phyloP scores from a whole-genome alignment of 2,113 vertebrate species.

The Ciconia boyciana region DNA sequence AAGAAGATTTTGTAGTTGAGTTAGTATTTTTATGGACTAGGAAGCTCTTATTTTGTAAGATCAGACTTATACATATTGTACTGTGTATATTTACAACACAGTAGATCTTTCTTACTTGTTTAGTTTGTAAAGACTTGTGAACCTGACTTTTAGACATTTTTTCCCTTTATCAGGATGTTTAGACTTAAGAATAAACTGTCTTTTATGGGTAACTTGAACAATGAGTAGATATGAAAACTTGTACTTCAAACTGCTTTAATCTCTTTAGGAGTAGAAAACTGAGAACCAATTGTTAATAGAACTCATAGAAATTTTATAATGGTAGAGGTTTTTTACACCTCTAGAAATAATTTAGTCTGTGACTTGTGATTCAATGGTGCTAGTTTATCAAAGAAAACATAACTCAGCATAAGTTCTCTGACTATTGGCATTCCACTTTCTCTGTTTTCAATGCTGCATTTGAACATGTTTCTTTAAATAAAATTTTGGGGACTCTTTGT shows the following conservation, averaged over 20 bases:
- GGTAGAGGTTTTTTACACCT: conserved; percentile 50
- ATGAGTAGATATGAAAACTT: conserved; percentile 12
- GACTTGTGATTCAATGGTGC: conserved; percentile 65
- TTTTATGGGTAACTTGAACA: conserved; percentile 42
- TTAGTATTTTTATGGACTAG: conserved; percentile 76
- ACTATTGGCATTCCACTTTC: neutral
- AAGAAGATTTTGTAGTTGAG: conserved; percentile 64
- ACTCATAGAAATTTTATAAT: conserved; percentile 61
- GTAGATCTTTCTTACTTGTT: conserved; percentile 38
- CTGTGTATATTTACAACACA: conserved; percentile 39
- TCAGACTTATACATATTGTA: conserved; percentile 58
- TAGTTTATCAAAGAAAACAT: conserved; percentile 52
- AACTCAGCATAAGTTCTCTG: neutral
- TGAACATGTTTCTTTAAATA: conserved; percentile 69
- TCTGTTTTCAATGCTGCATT: conserved; percentile 54
- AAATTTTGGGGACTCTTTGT: conserved; percentile 61
- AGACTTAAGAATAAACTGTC: conserved; percentile 7
- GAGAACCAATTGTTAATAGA: conserved; percentile 55
- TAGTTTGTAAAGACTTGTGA: conserved; percentile 50
- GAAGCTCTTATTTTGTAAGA: conserved; percentile 67
- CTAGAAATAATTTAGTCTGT: conserved; percentile 50
- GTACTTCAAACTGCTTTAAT: conserved; percentile 46
- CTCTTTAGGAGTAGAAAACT: conserved; percentile 26
- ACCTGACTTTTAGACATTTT: neutral
- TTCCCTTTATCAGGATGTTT: neutral